Conservation (phyloP, 1,140 invertebrate genomes). For the Eumaeus atala region DNA sequence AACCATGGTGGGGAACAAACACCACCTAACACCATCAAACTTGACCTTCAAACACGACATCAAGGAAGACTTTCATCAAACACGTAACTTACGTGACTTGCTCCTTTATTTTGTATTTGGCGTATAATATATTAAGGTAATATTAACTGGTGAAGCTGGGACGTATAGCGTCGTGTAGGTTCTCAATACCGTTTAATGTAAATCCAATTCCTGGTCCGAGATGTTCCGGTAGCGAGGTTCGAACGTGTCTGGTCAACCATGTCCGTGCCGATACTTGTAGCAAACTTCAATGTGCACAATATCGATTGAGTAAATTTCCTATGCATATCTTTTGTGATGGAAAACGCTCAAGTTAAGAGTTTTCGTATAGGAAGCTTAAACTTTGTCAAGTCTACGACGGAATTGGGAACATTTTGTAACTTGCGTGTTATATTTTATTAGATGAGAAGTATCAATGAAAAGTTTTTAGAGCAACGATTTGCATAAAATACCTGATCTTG, state of each 20-base stretch:
- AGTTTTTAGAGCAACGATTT: not conserved
- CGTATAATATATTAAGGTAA: too few species aligned
- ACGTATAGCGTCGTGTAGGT: too few species aligned
- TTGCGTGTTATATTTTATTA: not conserved
- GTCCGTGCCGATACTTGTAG: not conserved
- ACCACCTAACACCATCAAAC: too few species aligned
- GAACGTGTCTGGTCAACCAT: not conserved
- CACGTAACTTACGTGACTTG: too few species aligned
- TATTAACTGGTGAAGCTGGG: too few species aligned
- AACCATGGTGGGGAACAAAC: too few species aligned
- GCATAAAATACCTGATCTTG: not conserved
- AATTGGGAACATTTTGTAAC: not conserved
- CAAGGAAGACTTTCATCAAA: too few species aligned
- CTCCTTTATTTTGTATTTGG: too few species aligned
- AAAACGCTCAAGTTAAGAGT: conserved; percentile 8
- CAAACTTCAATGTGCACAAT: conserved; percentile 10
- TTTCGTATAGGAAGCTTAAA: not conserved
- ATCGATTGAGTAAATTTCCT: conserved; percentile 18
- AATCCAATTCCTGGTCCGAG: too few species aligned
- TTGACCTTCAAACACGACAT: too few species aligned
- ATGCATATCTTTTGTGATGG: conserved; percentile 18
- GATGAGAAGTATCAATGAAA: too few species aligned
- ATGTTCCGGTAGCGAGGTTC: not conserved
- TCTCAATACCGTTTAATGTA: too few species aligned
- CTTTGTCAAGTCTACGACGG: not conserved